These are phyloP conservation scores for Caenorhabditis becei DNA, from an alignment of 2,888 invertebrate genomes.

Conservation along the genomic window DNA sequence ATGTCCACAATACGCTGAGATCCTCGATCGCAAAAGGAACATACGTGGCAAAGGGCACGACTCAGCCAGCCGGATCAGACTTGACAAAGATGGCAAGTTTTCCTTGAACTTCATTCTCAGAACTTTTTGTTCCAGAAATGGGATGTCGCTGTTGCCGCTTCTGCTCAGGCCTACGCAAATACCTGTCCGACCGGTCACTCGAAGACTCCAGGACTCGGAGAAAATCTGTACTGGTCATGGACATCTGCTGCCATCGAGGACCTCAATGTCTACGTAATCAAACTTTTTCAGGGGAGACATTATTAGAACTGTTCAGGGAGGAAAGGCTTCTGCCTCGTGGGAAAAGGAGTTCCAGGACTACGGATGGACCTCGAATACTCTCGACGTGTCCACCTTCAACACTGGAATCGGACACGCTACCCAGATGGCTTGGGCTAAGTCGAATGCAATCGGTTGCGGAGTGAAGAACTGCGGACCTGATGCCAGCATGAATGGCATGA, in stretches of 20 bases:
- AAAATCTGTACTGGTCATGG: constrained; percentile 42
- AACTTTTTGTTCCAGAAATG: constrained; percentile 35
- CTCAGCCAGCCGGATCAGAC: constrained; percentile 21
- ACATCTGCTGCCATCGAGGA: constrained; percentile 29
- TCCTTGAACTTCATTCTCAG: neutral
- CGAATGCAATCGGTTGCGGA: constrained; percentile 51
- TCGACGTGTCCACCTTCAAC: constrained; percentile 31
- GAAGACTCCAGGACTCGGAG: constrained; percentile 36
- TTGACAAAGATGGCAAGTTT: constrained; percentile 29
- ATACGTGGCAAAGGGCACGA: constrained; percentile 36
- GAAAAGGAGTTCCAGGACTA: constrained; percentile 43
- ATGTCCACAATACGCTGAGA: constrained; percentile 38
- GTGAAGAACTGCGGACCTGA: constrained; percentile 52
- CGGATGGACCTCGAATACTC: constrained; percentile 51
- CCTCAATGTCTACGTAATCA: constrained; percentile 30
- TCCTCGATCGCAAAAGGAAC: constrained; percentile 31
- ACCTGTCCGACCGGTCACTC: constrained; percentile 43
- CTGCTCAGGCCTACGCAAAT: constrained; percentile 50
- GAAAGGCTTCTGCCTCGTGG: constrained; percentile 16
- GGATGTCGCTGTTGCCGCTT: constrained; percentile 23
- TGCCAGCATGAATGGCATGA: constrained; percentile 29
- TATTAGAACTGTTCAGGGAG: constrained; percentile 5
- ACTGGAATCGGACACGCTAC: constrained; percentile 57
- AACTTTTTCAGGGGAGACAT: neutral
- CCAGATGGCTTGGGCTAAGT: constrained; percentile 53